phyloP scores from a whole-genome alignment of 2,113 vertebrate genomes.

The Engystomops pustulosus region DNA sequence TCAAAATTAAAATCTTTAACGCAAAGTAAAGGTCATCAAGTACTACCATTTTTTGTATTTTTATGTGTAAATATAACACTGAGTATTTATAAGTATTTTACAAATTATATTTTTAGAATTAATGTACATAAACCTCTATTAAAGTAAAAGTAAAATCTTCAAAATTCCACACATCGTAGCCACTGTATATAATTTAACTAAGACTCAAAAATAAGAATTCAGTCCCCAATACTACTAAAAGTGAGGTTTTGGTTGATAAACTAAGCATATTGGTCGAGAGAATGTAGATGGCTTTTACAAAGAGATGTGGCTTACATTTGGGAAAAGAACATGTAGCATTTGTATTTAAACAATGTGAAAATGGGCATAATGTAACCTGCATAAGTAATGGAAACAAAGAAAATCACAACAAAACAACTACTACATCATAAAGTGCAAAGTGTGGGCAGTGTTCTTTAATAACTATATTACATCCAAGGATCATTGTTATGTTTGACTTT shows the following conservation, averaged over 20 bases:
- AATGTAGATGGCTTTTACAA: background rate
- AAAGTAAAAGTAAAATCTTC: background rate
- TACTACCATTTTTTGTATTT: background rate
- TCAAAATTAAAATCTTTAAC: too few species aligned
- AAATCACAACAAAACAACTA: background rate
- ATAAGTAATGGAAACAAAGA: background rate
- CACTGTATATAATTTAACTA: background rate
- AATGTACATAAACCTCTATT: conserved; percentile 17
- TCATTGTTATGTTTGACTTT: conserved; percentile 72
- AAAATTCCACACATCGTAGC: background rate
- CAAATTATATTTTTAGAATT: conserved; percentile 4
- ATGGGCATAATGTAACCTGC: background rate
- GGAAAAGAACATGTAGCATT: background rate
- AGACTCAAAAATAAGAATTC: background rate
- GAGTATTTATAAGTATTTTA: background rate
- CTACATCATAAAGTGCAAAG: conserved; percentile 56
- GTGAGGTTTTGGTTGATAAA: background rate
- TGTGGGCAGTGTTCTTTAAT: background rate
- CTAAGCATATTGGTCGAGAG: background rate
- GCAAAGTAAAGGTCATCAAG: background rate
- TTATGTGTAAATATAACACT: background rate
- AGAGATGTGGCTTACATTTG: background rate
- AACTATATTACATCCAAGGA: conserved; percentile 27
- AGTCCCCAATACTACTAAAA: background rate
- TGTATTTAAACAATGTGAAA: background rate